Conservation (phyloP, 92 coral and sea anemone genomes). For the Zoanthus sansibaricus region DNA sequence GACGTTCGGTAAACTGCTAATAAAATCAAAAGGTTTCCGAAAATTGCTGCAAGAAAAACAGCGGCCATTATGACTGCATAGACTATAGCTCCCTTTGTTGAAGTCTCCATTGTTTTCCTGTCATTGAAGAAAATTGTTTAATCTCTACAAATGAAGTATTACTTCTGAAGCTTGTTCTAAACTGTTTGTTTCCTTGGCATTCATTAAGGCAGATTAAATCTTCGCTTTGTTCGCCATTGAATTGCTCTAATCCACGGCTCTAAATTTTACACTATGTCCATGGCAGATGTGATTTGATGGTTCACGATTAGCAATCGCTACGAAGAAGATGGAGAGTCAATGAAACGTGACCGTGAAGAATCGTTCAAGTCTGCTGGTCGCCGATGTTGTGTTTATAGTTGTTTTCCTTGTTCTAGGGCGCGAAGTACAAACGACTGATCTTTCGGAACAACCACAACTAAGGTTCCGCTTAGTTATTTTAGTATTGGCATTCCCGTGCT, state of each 20-base stretch:
- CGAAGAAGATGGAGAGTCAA: too few relatives aligned
- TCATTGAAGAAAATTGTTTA: neutral
- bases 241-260: neutral
- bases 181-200: neutral
- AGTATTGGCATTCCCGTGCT: too few relatives aligned
- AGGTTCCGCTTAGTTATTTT: too few relatives aligned
- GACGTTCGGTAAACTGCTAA: conserved; percentile 82
- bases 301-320: too few relatives aligned
- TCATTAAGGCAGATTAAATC: neutral
- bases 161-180: neutral
- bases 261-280: neutral
- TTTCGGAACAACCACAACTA: too few relatives aligned
- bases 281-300: too few relatives aligned
- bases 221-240: neutral
- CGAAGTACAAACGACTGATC: too few relatives aligned
- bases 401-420: too few relatives aligned
- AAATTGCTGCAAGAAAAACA: conserved; percentile 66
- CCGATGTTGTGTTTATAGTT: too few relatives aligned
- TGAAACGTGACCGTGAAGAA: too few relatives aligned
- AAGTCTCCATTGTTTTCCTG: neutral
- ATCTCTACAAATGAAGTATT: neutral
- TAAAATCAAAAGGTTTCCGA: conserved; percentile 83
- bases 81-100: conserved; percentile 29
- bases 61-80: conserved; percentile 70
- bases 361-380: too few relatives aligned